Evolutionary conservation across 1,140 invertebrate genomes (phyloP).

Genomic region (Plutomurus gul): DNA sequence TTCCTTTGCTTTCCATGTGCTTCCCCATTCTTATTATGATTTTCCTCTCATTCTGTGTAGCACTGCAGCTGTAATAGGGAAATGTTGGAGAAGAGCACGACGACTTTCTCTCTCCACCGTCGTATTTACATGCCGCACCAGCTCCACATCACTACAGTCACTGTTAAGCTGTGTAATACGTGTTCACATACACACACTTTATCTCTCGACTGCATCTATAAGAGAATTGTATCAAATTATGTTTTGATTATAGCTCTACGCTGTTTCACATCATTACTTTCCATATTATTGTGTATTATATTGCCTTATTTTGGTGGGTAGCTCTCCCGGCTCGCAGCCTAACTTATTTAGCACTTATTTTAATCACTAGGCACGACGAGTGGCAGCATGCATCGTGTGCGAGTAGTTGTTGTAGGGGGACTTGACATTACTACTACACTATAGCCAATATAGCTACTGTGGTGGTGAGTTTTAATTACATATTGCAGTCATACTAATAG

Average conservation of each 20-base stretch:
- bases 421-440: no score
- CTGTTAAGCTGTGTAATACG: no score
- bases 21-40: no score
- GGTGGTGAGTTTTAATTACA: neutral
- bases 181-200: neutral
- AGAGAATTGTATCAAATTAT: constrained; percentile 16
- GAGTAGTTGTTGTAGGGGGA: no score
- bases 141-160: neutral
- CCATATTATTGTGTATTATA: neutral
- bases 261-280: constrained; percentile 15
- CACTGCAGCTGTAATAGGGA: no score
- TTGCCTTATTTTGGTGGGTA: neutral
- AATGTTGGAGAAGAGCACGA: no score
- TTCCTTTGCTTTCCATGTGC: no score
- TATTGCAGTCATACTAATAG: neutral
- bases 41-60: no score
- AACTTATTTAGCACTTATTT: neutral
- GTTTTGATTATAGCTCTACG: constrained; percentile 18
- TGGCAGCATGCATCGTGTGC: neutral
- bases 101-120: no score
- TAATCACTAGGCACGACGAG: neutral
- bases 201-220: neutral
- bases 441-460: no score
- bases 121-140: neutral
- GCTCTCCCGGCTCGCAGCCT: neutral